Conservation (phyloP, 2,797 vertebrate species). For the Myotis daubentonii region DNA sequence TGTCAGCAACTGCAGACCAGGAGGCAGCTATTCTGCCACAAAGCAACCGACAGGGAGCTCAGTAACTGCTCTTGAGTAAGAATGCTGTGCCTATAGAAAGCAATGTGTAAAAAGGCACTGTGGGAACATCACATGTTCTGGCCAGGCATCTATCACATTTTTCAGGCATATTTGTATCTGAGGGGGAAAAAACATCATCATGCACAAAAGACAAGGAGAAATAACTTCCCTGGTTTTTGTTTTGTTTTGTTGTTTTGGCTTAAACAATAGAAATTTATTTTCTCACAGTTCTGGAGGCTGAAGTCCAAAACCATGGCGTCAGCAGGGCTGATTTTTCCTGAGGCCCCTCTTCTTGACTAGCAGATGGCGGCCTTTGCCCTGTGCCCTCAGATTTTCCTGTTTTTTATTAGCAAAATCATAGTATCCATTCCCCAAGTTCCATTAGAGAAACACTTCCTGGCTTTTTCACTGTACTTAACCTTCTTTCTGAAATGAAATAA, state of each 20-base stretch:
- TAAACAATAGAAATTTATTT: not conserved
- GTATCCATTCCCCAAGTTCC: not conserved
- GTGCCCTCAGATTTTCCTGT: not conserved
- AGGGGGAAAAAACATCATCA: not conserved
- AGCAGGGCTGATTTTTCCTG: not conserved
- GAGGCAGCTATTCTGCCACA: not conserved
- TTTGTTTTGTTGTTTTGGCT: not conserved
- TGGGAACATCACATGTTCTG: not conserved
- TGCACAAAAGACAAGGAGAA: not conserved
- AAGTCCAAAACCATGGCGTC: not conserved
- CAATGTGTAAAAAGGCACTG: not conserved
- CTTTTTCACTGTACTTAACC: not conserved
- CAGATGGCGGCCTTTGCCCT: not conserved
- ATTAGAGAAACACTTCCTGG: not conserved
- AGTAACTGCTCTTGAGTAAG: not conserved
- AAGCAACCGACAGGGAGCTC: not conserved
- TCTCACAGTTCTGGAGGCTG: not conserved
- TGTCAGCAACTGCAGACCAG: constrained; percentile 4
- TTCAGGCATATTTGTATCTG: not conserved
- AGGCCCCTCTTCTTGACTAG: not conserved
- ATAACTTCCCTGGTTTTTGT: not conserved
- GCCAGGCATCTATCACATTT: not conserved
- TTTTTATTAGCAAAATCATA: constrained; percentile 21
- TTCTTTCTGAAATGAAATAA: not conserved
- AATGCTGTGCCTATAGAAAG: constrained; percentile 8